Conservation (phyloP, 2,888 invertebrate species). For the Neoscelio sp. region DNA sequence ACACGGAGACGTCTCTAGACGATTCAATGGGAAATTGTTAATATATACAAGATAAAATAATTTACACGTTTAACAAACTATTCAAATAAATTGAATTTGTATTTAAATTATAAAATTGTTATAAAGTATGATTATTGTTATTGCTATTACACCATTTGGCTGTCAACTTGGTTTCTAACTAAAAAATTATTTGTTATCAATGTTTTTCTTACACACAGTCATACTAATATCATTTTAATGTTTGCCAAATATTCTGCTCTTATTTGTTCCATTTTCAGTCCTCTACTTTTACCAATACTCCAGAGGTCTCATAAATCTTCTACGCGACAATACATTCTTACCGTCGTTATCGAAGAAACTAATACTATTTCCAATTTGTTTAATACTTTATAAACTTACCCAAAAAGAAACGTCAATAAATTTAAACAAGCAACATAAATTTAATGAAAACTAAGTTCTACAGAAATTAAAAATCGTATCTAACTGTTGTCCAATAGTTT, state of each 20-base stretch:
- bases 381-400: slow-evolving; percentile 14
- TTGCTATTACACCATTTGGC: not conserved
- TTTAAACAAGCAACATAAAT: too few species aligned
- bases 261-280: slow-evolving; percentile 22
- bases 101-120: too few species aligned
- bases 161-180: too few species aligned
- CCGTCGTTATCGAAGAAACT: slow-evolving; percentile 2
- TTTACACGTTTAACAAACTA: too few species aligned
- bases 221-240: slow-evolving; percentile 51
- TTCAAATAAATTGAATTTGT: too few species aligned
- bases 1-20: too few species aligned
- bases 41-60: too few species aligned
- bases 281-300: slow-evolving; percentile 14
- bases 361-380: slow-evolving; percentile 11
- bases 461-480: too few species aligned
- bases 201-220: not conserved
- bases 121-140: not conserved
- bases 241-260: slow-evolving; percentile 24
- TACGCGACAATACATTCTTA: slow-evolving; percentile 10
- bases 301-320: slow-evolving; percentile 33
- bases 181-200: slow-evolving; percentile 17
- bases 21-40: too few species aligned
- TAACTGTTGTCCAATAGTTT: too few species aligned
- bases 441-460: not conserved
- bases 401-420: not conserved